A percentile compares a stretch with the other conserved stretches of the same genome.
Conservation (phyloP, 2,113 vertebrate genomes). For the Leucopsar rothschildi region DNA sequence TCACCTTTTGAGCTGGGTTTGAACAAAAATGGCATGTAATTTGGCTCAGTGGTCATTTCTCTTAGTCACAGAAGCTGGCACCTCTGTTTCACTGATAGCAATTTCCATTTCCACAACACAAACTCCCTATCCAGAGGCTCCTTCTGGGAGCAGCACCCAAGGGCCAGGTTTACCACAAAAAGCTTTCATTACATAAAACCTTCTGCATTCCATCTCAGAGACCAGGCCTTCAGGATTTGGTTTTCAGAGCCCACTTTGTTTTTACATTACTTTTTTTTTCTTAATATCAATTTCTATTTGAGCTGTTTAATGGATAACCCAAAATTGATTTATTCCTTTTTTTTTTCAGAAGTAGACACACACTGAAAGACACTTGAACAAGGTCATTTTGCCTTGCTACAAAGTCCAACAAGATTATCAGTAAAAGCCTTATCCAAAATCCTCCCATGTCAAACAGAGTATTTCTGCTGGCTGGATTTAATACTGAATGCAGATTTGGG, state of each 20-base stretch:
- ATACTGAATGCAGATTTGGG: not conserved
- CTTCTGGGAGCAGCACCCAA: not conserved
- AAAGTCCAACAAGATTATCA: not conserved
- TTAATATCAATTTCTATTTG: not conserved
- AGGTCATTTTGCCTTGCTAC: not conserved
- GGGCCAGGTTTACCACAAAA: not conserved
- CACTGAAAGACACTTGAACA: not conserved
- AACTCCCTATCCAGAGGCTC: accelerated
- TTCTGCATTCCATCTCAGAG: not conserved
- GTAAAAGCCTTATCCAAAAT: not conserved
- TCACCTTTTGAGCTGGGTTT: not conserved
- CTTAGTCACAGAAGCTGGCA: not conserved
- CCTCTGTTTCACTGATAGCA: too few species aligned
- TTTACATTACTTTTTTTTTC: not conserved
- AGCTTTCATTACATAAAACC: not conserved
- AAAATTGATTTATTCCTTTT: not conserved
- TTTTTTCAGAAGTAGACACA: not conserved
- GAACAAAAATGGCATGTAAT: accelerated
- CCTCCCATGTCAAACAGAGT: not conserved
- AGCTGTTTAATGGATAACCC: not conserved
- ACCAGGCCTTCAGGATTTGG: not conserved
- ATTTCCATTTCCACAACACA: not conserved
- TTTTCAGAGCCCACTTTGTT: not conserved
- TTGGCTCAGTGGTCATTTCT: not conserved
- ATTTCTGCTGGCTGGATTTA: not conserved